Evolutionary conservation across 2,888 invertebrate species (phyloP), one percentile per base, ranked within the genome.

Genomic region (Pharmacophagus antenor): DNA sequence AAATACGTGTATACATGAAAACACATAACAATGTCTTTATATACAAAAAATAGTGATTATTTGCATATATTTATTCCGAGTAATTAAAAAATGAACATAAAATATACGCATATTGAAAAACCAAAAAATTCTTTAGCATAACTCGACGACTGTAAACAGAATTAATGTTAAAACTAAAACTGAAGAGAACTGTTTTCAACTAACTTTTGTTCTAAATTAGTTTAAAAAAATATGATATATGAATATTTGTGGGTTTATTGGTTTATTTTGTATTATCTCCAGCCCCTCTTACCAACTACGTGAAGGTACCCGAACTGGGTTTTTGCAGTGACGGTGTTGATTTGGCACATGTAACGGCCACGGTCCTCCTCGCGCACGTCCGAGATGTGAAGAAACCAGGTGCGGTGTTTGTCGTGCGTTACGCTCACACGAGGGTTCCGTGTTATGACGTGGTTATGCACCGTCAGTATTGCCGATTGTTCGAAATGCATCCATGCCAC

Each of bases 401-500:
- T 97, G 73, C 96, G 94, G 81, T 97, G 97, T 85, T 97, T 96
- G 88, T 97, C 97, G 85, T 97, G 97, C 61, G 96, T 95, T 66
- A 98, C 97, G 79, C 95, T 96, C 77, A 98, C 97, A 64, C 97
- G 93, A 12, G 97, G 96, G 92, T 97, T 97, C 73, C 97, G 93
- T 58, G 97, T 97, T 84, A 98, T 97, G 80, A 98, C 97, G 91
- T 97, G 97, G 88, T 96, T 97, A 90, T 97, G 97, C 55, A 97
- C 97, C 49, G 97, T 97, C 77, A 98, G 87, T 76, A 98, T 97
- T 52, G 97, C 97, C 56, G 97, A 97, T 85, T 97, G 97, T 84
- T 97, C 97, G 84, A 96, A 97, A 84, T 97, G 96, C 95, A 98
- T 97, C 98, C 97, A 98, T 72, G 97, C 98, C 66, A 98, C 97